Conservation (phyloP, 2,888 invertebrate species). For the Rhagonycha fulva region DNA sequence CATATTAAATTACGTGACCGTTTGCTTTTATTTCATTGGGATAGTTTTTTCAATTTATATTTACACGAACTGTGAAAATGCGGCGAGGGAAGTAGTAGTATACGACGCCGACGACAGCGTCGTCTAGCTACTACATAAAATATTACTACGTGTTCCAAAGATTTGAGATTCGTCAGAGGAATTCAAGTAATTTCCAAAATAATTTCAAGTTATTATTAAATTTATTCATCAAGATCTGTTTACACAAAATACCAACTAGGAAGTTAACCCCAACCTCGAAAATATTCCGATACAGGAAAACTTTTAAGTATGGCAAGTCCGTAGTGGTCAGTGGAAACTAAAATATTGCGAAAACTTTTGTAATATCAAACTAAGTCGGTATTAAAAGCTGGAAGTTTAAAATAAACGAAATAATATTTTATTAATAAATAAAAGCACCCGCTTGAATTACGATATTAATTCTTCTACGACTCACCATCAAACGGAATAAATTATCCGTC, state of each 20-base stretch:
- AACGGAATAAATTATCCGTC: background rate
- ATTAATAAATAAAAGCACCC: background rate
- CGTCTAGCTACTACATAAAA: too few relatives aligned
- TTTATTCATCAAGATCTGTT: background rate
- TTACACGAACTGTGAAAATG: background rate
- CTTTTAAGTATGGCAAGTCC: background rate
- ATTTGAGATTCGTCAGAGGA: background rate
- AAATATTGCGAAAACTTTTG: background rate
- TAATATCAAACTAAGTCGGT: background rate
- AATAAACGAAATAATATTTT: background rate
- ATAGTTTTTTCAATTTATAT: slow-evolving; percentile 18
- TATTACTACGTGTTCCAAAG: background rate
- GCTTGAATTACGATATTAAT: background rate
- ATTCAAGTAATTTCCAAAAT: background rate
- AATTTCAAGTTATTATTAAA: background rate
- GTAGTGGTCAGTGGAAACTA: background rate
- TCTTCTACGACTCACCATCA: background rate
- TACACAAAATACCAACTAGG: background rate
- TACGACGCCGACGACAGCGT: background rate
- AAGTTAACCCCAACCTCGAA: background rate
- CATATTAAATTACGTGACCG: slow-evolving; percentile 42
- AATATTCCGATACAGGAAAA: background rate
- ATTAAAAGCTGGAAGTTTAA: background rate
- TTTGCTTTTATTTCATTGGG: slow-evolving; percentile 36
- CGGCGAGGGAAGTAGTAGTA: background rate